Evolutionary conservation across 1,140 invertebrate genomes (phyloP), one percentile per base, ranked within the genome.

Genomic region (Tetragnatha versicolor): DNA sequence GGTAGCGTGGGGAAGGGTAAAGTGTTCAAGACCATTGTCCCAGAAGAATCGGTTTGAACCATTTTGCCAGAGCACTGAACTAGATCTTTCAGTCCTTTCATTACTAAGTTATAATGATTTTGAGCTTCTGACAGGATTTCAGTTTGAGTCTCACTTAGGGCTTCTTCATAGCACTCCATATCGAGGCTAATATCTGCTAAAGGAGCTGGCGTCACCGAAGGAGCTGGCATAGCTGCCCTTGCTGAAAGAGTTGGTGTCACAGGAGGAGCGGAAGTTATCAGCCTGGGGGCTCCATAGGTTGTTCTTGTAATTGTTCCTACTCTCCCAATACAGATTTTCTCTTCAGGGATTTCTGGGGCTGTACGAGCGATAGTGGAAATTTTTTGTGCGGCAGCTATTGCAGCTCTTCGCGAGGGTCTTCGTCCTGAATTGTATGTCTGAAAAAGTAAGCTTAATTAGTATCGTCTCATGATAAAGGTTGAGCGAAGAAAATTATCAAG

Each of bases 141-240:
- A 49, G 42, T 22, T 61, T 79, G 76, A 2, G 61, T 20, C 25
- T 37, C 33, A 69, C 65, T 69, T 20, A 79, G 37, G 0, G 61
- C 7, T 49, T 79, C 76, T 27, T 79, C 76, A 49, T 37, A 29
- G 25, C 76, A 79, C 20, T 69, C 76, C 76, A 79, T 69, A 61
- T 69, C 10, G 10, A 79, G 31, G 22, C 55, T 61, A 12, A 63
- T 31, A 35, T 76, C 4, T 4, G 29, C n/a, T 7, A 22, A 25
- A 29, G 17, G 4, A 3, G 39, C 3, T 70, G 33, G 29, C 17
- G 5, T 14, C 14, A 37, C 12, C 3, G 25, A 37, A n/a, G 6
- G 17, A n/a, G 39, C 20, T 49, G 7, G 22, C 22, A 10, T 25
- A 10, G 12, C 17, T 10, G 2, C 17, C 17, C 51, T 25, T 55